Evolutionary conservation across 1,140 invertebrate species (phyloP).

Genomic region (silkworm (Bombyx mori)): DNA sequence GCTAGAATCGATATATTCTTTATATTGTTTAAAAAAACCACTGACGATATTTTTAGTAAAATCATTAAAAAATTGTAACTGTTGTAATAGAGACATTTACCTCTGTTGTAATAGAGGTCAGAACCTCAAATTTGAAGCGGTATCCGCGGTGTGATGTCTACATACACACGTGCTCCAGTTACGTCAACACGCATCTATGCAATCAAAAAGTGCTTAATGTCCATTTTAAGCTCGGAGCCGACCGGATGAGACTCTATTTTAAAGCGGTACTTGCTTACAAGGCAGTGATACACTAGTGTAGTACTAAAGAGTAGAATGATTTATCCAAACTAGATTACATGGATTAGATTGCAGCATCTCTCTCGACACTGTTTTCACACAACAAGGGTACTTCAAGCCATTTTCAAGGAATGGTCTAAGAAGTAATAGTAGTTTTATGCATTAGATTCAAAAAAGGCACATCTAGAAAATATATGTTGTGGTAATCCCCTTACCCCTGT

Average conservation of each 20-base stretch:
- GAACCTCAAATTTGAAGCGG: background rate
- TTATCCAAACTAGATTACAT: too few relatives aligned
- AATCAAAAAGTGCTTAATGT: too few relatives aligned
- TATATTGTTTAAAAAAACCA: background rate
- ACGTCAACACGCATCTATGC: too few relatives aligned
- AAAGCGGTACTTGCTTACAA: too few relatives aligned
- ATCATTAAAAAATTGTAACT: background rate
- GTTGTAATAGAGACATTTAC: background rate
- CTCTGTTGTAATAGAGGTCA: background rate
- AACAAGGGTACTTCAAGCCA: background rate
- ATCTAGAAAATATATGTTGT: constrained; percentile 14
- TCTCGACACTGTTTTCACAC: too few relatives aligned
- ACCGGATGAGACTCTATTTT: too few relatives aligned
- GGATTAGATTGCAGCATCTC: too few relatives aligned
- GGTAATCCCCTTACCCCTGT: constrained; percentile 27
- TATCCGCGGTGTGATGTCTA: too few relatives aligned
- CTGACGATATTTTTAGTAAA: background rate
- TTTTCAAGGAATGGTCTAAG: background rate
- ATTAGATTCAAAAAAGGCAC: constrained; percentile 8
- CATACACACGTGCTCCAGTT: too few relatives aligned
- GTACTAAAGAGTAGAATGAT: too few relatives aligned
- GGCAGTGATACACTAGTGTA: too few relatives aligned
- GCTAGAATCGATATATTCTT: background rate
- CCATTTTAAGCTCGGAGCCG: too few relatives aligned
- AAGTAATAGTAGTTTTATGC: background rate